Conservation (phyloP, 2,113 vertebrate genomes). For the Brachirus orientalis region DNA sequence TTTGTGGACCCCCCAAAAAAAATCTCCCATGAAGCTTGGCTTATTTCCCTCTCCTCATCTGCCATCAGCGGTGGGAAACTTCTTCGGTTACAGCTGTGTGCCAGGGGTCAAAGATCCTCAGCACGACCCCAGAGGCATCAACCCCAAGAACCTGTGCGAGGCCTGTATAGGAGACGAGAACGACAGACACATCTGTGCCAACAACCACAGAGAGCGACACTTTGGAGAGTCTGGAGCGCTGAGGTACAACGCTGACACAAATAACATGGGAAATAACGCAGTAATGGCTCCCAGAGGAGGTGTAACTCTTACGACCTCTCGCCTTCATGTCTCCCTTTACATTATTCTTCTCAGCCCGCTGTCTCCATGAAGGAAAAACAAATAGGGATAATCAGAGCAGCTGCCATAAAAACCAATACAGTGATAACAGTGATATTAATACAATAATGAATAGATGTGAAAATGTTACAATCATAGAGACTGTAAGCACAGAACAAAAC, state of each 20-base stretch:
- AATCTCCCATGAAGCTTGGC: not conserved
- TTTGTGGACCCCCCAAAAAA: no score
- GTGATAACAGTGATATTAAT: no score
- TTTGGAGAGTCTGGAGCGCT: slow-evolving; percentile 83
- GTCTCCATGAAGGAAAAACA: no score
- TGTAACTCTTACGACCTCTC: not conserved
- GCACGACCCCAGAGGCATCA: slow-evolving; percentile 83
- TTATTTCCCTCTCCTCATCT: not conserved
- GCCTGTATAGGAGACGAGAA: slow-evolving; percentile 86
- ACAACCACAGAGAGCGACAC: slow-evolving; percentile 81
- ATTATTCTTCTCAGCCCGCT: not conserved
- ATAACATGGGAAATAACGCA: slow-evolving; percentile 14
- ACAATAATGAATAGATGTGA: no score
- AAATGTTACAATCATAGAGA: no score
- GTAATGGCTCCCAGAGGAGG: slow-evolving; percentile 8
- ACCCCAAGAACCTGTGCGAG: slow-evolving; percentile 85
- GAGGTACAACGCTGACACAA: slow-evolving; percentile 66
- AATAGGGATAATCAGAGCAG: slow-evolving; percentile 8
- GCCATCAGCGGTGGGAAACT: slow-evolving; percentile 80
- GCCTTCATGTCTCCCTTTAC: not conserved
- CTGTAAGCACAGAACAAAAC: not conserved
- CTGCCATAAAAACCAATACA: not conserved
- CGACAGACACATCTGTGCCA: slow-evolving; percentile 83
- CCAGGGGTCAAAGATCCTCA: slow-evolving; percentile 80
- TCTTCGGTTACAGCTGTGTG: slow-evolving; percentile 86